phyloP scores from a whole-genome alignment of 1,140 invertebrate species.

The Drosophila micromelanica region DNA sequence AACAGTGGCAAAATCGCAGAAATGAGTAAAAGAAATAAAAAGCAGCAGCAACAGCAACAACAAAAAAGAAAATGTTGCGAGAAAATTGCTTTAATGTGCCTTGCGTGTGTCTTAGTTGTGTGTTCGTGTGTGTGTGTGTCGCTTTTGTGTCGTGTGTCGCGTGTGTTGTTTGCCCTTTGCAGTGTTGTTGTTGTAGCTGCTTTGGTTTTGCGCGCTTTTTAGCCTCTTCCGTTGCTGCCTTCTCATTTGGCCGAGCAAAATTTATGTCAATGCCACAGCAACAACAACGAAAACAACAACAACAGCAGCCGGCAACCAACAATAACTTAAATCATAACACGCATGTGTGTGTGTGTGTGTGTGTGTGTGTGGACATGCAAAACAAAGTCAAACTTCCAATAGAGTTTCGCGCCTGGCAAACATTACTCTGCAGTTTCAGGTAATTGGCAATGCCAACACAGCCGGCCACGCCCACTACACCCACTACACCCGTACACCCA shows the following conservation, averaged over 20 bases:
- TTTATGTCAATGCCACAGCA: slow-evolving; percentile 77
- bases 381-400: slow-evolving; percentile 36
- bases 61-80: slow-evolving; percentile 44
- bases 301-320: slow-evolving; percentile 49
- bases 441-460: slow-evolving; percentile 71
- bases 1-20: slow-evolving; percentile 17
- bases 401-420: slow-evolving; percentile 51
- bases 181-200: slow-evolving; percentile 22
- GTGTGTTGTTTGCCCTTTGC: slow-evolving; percentile 46
- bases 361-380: slow-evolving; percentile 36
- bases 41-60: slow-evolving; percentile 9
- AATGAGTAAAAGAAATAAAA: slow-evolving; percentile 23
- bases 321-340: slow-evolving; percentile 37
- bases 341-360: slow-evolving; percentile 8
- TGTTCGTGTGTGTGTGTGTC: slow-evolving; percentile 34
- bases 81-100: slow-evolving; percentile 76
- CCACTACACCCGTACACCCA: not conserved
- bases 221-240: slow-evolving; percentile 38
- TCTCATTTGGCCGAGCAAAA: slow-evolving; percentile 60
- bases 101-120: slow-evolving; percentile 72
- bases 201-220: slow-evolving; percentile 39
- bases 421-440: slow-evolving; percentile 81
- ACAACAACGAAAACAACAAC: slow-evolving; percentile 51
- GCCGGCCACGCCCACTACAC: slow-evolving; percentile 9
- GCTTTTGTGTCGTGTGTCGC: slow-evolving; percentile 19